These are phyloP conservation scores for Puma concolor DNA, from an alignment of 2,113 vertebrate species.

Conservation along the genomic window DNA sequence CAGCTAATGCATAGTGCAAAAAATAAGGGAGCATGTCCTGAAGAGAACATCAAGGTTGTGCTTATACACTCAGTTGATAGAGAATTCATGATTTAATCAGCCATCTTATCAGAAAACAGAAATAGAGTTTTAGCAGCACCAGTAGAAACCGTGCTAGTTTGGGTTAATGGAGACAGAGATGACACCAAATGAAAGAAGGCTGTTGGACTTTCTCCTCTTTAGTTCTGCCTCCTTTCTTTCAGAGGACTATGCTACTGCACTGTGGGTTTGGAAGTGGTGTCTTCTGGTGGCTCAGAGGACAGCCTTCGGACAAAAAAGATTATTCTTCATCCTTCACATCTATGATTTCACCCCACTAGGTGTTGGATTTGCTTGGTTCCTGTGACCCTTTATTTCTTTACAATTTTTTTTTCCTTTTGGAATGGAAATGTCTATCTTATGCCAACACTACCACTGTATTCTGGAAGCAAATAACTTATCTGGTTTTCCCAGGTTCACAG, in stretches of 20 bases:
- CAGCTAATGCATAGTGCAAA: neutral
- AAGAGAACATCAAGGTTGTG: neutral
- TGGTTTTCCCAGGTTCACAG: neutral
- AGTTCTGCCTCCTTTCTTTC: neutral
- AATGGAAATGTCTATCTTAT: neutral
- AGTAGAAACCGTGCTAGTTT: neutral
- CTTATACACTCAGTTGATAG: neutral
- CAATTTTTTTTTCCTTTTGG: neutral
- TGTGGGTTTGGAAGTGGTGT: accelerated
- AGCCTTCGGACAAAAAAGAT: neutral
- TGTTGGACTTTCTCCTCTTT: neutral
- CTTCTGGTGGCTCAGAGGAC: neutral
- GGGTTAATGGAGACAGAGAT: neutral
- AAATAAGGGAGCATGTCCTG: neutral
- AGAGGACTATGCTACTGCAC: neutral
- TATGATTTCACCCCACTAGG: neutral
- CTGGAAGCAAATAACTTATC: neutral
- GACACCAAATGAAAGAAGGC: neutral
- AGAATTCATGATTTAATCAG: neutral
- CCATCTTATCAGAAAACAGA: neutral
- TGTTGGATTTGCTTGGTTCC: neutral
- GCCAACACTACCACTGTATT: neutral
- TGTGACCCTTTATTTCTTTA: neutral
- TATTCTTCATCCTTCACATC: neutral
- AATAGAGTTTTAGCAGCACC: neutral